Evolutionary conservation across 1,140 invertebrate species (phyloP).

Genomic region (Apis dorsata): DNA sequence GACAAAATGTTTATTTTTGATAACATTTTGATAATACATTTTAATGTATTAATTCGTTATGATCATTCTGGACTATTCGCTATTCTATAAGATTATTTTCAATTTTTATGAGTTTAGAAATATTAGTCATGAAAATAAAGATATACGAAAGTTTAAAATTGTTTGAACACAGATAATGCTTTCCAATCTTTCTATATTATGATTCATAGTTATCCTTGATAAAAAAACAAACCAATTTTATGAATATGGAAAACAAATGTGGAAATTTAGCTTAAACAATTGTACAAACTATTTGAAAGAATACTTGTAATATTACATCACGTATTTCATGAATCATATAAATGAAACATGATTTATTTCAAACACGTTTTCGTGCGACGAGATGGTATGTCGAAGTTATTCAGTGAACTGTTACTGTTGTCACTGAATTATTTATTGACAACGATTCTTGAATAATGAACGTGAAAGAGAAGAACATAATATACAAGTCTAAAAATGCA

Average conservation of each 20-base stretch:
- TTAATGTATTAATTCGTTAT: not conserved
- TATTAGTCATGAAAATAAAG: constrained; percentile 14
- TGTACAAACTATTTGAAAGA: not conserved
- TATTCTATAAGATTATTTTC: not conserved
- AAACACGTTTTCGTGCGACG: constrained; percentile 54
- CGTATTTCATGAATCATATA: constrained; percentile 14
- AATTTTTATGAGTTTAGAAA: not conserved
- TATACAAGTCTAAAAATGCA: constrained; percentile 7
- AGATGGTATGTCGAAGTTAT: constrained; percentile 49
- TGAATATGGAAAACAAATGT: not conserved
- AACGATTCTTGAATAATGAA: constrained; percentile 57
- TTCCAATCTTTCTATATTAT: not conserved
- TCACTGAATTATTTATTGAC: constrained; percentile 54
- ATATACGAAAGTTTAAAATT: not conserved
- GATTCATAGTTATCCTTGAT: not conserved
- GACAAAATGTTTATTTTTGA: not conserved
- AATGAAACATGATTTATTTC: constrained; percentile 30
- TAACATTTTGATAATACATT: not conserved
- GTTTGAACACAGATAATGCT: not conserved
- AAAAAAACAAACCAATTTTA: not conserved
- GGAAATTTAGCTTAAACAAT: not conserved
- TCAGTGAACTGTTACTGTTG: constrained; percentile 52
- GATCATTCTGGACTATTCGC: not conserved
- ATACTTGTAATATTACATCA: not conserved
- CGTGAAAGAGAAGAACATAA: constrained; percentile 2